A percentile compares a stretch with the other conserved stretches of the same genome.
These are phyloP conservation scores for Eurois occulta DNA, from an alignment of 2,888 invertebrate species.

Conservation along the genomic window DNA sequence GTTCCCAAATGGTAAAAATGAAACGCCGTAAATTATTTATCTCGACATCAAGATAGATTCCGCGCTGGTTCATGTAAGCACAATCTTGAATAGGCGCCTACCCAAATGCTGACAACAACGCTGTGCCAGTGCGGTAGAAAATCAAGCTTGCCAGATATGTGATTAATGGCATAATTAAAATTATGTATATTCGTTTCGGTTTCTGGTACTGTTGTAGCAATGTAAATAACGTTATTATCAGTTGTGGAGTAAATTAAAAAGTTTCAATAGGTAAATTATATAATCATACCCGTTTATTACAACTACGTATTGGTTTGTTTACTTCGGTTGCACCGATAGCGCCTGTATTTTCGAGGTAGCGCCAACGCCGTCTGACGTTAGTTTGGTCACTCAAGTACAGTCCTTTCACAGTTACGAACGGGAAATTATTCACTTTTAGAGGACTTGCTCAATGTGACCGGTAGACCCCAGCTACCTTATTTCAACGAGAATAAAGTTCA, in stretches of 20 bases:
- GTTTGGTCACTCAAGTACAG: not conserved
- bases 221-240: not conserved
- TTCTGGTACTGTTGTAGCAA: not conserved
- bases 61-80: not conserved
- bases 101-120: conserved; percentile 3
- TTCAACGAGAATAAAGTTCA: not conserved
- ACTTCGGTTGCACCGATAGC: not conserved
- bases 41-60: not conserved
- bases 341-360: not conserved
- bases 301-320: not conserved
- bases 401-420: not conserved
- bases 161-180: not conserved
- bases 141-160: not conserved
- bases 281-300: not conserved
- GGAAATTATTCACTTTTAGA: not conserved
- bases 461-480: not conserved
- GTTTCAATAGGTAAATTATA: not conserved
- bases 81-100: conserved; percentile 22
- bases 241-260: too few species aligned
- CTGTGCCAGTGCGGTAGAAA: not conserved
- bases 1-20: not conserved
- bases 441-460: not conserved
- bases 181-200: too few species aligned
- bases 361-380: not conserved
- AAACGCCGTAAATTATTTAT: not conserved